Conservation (phyloP, 2,113 vertebrate species). For the Oreamnos americanus region DNA sequence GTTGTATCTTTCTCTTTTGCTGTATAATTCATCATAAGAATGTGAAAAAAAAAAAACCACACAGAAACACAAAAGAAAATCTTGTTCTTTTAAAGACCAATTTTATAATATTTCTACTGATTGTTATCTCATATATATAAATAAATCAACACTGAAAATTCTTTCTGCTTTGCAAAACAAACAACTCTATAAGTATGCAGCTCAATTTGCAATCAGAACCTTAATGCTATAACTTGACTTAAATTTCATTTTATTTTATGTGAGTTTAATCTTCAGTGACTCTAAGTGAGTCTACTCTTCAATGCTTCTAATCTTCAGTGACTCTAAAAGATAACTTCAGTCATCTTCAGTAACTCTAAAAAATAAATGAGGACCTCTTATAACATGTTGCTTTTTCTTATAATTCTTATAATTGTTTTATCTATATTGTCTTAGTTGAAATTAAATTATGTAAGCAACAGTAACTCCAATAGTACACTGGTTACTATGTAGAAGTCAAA, state of each 20-base stretch:
- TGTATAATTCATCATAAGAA: constrained; percentile 43
- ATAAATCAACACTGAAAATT: not conserved
- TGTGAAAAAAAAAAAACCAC: not conserved
- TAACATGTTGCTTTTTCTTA: not conserved
- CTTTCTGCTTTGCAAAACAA: not conserved
- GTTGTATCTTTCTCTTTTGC: not conserved
- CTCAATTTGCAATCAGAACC: not conserved
- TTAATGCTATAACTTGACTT: not conserved
- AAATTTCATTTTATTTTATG: not conserved
- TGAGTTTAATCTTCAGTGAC: not conserved
- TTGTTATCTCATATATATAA: not conserved
- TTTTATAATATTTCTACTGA: not conserved
- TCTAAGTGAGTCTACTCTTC: not conserved
- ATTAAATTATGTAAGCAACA: not conserved
- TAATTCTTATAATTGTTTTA: not conserved
- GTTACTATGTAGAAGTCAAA: not conserved
- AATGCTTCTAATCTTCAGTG: not conserved
- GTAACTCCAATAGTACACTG: not conserved
- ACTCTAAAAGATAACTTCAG: not conserved
- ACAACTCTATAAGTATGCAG: not conserved
- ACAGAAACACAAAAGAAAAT: not conserved
- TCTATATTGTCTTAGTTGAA: not conserved
- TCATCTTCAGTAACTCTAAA: not conserved
- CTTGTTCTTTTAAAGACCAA: not conserved
- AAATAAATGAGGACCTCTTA: not conserved